These are phyloP conservation scores for Monopis laevigella DNA, from an alignment of 2,888 invertebrate species.

Conservation along the genomic window DNA sequence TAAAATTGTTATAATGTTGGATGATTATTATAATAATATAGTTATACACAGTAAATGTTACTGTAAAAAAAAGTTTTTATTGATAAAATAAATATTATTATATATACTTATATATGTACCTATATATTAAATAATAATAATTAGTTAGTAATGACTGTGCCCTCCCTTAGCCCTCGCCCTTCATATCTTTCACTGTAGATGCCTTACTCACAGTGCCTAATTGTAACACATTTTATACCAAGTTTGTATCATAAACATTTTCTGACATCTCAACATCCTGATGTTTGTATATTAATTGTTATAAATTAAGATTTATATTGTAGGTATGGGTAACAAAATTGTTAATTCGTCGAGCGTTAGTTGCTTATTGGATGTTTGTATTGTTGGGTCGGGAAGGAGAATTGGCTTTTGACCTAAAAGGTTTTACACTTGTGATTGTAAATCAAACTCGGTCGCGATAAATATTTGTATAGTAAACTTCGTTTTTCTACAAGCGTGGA, in stretches of 20 bases:
- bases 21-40: no score
- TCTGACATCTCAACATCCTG: constrained; percentile 8
- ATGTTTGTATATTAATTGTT: constrained; percentile 5
- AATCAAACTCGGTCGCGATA: no score
- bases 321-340: background rate
- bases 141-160: background rate
- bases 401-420: constrained; percentile 8
- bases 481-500: no score
- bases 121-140: no score
- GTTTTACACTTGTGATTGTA: constrained; percentile 10
- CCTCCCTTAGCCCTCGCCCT: constrained; percentile 26
- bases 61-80: no score
- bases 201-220: constrained; percentile 87
- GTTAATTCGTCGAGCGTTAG: no score
- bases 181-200: constrained; percentile 80
- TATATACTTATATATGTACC: no score
- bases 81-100: no score
- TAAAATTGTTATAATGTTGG: background rate
- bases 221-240: constrained; percentile 53
- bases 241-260: constrained; percentile 37
- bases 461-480: no score
- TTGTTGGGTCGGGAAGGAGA: no score
- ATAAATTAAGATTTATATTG: constrained; percentile 3
- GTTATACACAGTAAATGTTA: no score
- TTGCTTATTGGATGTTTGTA: no score